phyloP scores from a whole-genome alignment of 2,888 invertebrate genomes.

The Orchesella flavescens region DNA sequence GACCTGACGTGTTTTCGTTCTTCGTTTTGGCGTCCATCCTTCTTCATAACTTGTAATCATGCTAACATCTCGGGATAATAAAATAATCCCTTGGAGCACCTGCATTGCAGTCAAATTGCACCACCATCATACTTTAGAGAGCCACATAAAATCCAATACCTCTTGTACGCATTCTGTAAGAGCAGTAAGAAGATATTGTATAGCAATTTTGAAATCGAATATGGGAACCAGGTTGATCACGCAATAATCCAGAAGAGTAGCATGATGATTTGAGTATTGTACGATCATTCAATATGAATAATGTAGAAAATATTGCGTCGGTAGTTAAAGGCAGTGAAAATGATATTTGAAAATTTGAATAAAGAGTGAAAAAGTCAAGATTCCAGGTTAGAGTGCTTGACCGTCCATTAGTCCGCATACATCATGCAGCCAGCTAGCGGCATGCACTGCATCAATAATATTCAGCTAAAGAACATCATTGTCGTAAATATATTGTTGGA shows the following conservation, averaged over 20 bases:
- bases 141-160: not conserved
- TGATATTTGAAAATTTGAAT: not conserved
- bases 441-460: slow-evolving; percentile 13
- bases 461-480: slow-evolving; percentile 3
- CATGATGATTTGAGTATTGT: not conserved
- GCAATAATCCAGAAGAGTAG: slow-evolving; percentile 23
- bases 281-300: not conserved
- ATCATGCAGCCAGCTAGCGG: slow-evolving; percentile 54
- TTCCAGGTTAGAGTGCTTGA: not conserved
- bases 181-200: too few species aligned
- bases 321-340: not conserved
- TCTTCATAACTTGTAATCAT: slow-evolving; percentile 50
- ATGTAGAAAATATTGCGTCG: not conserved
- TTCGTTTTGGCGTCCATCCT: slow-evolving; percentile 18
- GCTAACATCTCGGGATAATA: slow-evolving; percentile 53
- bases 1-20: slow-evolving; percentile 58
- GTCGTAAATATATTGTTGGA: slow-evolving; percentile 42
- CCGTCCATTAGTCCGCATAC: not conserved
- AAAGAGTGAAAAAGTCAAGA: not conserved
- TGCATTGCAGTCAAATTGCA: slow-evolving; percentile 22
- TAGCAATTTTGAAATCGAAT: not conserved
- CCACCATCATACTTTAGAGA: not conserved
- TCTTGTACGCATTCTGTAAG: not conserved
- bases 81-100: slow-evolving; percentile 57
- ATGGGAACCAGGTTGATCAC: slow-evolving; percentile 53